Conservation (phyloP, 2,113 vertebrate species). For the Pteronura brasiliensis region DNA sequence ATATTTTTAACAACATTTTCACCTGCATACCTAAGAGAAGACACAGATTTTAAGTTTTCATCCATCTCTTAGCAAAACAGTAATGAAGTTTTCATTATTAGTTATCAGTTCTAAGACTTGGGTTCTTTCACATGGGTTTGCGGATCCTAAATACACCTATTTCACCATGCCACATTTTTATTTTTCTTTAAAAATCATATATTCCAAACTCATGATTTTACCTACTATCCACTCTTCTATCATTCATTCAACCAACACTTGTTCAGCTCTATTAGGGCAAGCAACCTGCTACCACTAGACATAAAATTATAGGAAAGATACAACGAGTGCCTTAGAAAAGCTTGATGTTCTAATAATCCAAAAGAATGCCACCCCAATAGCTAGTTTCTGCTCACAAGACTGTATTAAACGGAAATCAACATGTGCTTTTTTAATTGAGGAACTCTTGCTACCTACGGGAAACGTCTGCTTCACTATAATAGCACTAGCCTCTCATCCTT, state of each 20-base stretch:
- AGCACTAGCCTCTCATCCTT: not conserved
- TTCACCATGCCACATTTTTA: not conserved
- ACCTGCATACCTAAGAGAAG: not conserved
- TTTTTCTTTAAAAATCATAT: not conserved
- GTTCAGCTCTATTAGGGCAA: not conserved
- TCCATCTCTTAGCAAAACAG: not conserved
- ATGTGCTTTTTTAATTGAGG: not conserved
- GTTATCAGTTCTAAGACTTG: not conserved
- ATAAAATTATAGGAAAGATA: not conserved
- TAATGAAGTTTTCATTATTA: not conserved
- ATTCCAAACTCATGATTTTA: not conserved
- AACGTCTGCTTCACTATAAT: not conserved
- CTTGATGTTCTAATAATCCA: not conserved
- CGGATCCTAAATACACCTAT: not conserved
- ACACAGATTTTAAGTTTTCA: not conserved
- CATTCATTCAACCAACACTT: not conserved
- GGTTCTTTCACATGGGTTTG: not conserved
- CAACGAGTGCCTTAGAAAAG: not conserved
- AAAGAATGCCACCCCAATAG: not conserved
- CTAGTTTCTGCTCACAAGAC: not conserved
- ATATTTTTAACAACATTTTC: not conserved
- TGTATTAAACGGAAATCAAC: not conserved
- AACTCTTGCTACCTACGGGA: not conserved
- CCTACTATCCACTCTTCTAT: not conserved
- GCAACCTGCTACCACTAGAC: not conserved